Evolutionary conservation across 2,113 vertebrate species (phyloP).

Genomic region (Apaloderma vittatum): DNA sequence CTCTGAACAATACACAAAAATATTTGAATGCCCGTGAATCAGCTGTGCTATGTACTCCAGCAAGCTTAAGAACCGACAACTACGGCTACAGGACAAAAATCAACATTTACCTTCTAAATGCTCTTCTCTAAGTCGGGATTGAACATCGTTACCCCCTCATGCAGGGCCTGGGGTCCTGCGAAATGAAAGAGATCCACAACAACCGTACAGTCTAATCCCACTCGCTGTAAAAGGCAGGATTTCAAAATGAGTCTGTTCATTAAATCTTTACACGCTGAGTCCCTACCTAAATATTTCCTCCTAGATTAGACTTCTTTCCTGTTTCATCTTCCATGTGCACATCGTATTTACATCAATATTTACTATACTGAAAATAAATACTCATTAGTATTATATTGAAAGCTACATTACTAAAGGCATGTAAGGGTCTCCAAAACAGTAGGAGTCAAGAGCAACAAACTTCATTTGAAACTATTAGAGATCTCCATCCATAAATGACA

Average conservation of each 20-base stretch:
- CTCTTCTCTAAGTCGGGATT: accelerated
- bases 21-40: neutral
- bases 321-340: neutral
- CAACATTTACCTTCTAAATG: neutral
- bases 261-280: neutral
- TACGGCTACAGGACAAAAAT: neutral
- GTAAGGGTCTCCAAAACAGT: neutral
- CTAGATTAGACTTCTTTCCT: neutral
- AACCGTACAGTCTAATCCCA: accelerated
- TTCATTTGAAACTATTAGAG: neutral
- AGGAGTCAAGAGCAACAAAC: neutral
- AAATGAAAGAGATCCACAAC: neutral
- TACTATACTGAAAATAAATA: neutral
- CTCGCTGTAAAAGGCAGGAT: accelerated
- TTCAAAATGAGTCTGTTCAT: neutral
- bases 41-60: neutral
- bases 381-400: neutral
- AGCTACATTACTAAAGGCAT: accelerated
- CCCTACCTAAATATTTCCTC: neutral
- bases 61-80: neutral
- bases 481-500: neutral
- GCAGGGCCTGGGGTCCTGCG: neutral
- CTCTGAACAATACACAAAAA: neutral
- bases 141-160: neutral
- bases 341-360: neutral